phyloP scores from a whole-genome alignment of 1,140 invertebrate genomes.

The Adoxophyes honmai region DNA sequence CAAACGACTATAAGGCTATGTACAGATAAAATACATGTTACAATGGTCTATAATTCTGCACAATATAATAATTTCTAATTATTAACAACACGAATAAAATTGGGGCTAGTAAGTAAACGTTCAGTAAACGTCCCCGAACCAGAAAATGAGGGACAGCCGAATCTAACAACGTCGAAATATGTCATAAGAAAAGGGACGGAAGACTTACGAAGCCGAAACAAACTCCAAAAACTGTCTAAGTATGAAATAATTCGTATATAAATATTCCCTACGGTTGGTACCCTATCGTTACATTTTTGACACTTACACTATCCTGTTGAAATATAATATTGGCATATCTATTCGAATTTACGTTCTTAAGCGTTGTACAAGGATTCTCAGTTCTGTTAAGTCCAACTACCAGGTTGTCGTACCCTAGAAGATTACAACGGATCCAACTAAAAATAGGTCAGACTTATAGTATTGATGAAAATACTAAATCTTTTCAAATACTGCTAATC shows the following conservation, averaged over 20 bases:
- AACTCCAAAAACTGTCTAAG: constrained; percentile 42
- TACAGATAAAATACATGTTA: constrained; percentile 32
- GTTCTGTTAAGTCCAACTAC: constrained; percentile 38
- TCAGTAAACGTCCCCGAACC: constrained; percentile 3
- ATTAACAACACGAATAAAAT: constrained; percentile 15
- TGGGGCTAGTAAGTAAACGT: constrained; percentile 11
- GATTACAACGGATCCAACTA: constrained; percentile 48
- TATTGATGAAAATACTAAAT: constrained; percentile 60
- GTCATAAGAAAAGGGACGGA: constrained; percentile 66
- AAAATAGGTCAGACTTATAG: constrained; percentile 38
- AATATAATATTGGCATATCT: constrained; percentile 51
- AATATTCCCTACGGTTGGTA: constrained; percentile 58
- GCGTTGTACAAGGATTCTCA: constrained; percentile 35
- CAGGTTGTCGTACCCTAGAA: constrained; percentile 25
- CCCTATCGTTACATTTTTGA: constrained; percentile 72
- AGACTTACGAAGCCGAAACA: constrained; percentile 65
- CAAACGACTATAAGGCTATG: constrained; percentile 54
- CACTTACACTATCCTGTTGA: constrained; percentile 58
- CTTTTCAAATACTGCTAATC: constrained; percentile 57
- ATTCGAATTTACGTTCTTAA: constrained; percentile 33
- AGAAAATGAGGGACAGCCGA: constrained; percentile 1
- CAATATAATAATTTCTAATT: constrained; percentile 13
- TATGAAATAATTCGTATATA: constrained; percentile 32
- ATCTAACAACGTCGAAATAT: constrained; percentile 19
- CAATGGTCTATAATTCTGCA: constrained; percentile 19